Percentiles rank a stretch among this genome's conserved stretches.
phyloP scores from a whole-genome alignment of 2,113 vertebrate genomes.

The Leucosticte australis region DNA sequence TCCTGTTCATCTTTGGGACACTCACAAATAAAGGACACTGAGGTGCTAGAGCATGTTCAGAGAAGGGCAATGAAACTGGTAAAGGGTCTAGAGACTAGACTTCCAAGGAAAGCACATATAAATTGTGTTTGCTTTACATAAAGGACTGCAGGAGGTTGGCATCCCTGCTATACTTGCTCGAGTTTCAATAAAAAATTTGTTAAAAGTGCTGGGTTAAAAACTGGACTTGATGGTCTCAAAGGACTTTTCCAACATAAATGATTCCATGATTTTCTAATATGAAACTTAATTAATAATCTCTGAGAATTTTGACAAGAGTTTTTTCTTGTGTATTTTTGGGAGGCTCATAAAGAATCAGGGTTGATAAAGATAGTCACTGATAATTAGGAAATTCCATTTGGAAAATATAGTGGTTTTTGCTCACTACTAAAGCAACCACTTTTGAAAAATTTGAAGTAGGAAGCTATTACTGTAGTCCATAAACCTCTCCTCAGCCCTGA shows the following conservation, averaged over 20 bases:
- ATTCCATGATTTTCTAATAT: not conserved
- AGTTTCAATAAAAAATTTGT: not conserved
- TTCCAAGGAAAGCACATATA: not conserved
- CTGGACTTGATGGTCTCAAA: not conserved
- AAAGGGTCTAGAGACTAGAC: not conserved
- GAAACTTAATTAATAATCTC: not conserved
- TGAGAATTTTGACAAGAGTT: not conserved
- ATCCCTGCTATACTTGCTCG: not conserved
- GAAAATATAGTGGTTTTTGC: not conserved
- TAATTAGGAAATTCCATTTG: not conserved
- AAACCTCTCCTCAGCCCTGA: not conserved
- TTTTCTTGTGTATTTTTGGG: not conserved
- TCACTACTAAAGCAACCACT: not conserved
- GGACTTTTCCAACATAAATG: not conserved
- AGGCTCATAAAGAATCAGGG: not conserved
- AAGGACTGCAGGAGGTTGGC: not conserved
- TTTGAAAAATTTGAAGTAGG: constrained; percentile 22
- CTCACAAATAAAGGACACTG: not conserved
- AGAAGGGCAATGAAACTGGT: not conserved
- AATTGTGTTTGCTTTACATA: not conserved
- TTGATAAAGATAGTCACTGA: not conserved
- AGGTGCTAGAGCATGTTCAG: too few relatives aligned
- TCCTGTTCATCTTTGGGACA: not conserved
- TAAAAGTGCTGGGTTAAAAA: not conserved
- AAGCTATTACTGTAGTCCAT: constrained; percentile 14